Evolutionary conservation across 2,797 vertebrate species (phyloP).

Genomic region (Esox masquinongy): DNA sequence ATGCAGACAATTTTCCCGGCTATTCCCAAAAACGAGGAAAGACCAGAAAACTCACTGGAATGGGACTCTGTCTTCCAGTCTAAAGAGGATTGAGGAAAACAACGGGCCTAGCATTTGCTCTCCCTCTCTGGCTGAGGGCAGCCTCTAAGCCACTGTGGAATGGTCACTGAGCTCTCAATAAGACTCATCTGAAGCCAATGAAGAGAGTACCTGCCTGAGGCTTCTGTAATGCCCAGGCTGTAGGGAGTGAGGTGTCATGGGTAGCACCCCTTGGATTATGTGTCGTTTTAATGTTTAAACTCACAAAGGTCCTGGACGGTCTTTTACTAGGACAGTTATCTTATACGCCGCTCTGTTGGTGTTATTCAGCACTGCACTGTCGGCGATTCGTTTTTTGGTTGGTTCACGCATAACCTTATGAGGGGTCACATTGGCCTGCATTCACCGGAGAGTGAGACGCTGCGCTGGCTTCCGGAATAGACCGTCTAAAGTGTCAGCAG

Average conservation of each 20-base stretch:
- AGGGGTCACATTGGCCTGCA: no score
- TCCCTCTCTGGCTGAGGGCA: constrained; percentile 5
- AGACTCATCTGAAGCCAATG: not conserved
- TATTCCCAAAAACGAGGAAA: constrained; percentile 75
- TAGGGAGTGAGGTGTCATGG: not conserved
- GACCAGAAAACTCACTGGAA: constrained; percentile 57
- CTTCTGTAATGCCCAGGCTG: not conserved
- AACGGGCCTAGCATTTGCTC: constrained; percentile 18
- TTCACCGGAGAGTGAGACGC: no score
- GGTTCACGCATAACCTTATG: no score
- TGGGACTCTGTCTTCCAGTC: constrained; percentile 83
- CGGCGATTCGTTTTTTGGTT: no score
- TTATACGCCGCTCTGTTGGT: not conserved
- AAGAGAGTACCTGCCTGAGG: not conserved
- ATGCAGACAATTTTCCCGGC: constrained; percentile 87
- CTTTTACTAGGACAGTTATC: not conserved
- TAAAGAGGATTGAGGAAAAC: constrained; percentile 66
- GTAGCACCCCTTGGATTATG: not conserved
- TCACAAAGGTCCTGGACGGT: not conserved
- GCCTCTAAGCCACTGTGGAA: constrained; percentile 1
- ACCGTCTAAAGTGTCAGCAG: no score
- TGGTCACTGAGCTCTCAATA: not conserved
- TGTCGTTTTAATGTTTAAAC: not conserved
- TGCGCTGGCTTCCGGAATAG: no score
- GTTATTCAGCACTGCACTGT: not conserved